phyloP scores from a whole-genome alignment of 2,888 invertebrate species.

The Sepiola atlantica region DNA sequence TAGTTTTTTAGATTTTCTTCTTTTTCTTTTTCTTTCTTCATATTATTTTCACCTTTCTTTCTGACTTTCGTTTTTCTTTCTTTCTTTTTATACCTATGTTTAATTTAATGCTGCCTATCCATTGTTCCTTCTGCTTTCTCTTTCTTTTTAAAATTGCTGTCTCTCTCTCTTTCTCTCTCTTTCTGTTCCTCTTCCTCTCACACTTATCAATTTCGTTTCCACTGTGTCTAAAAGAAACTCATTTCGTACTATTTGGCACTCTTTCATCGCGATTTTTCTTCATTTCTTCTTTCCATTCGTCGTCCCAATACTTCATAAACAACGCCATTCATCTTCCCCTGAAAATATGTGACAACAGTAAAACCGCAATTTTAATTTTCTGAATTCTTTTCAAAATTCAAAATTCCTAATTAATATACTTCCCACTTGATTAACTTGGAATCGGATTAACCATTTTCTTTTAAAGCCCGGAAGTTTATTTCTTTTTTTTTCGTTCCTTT shows the following conservation, averaged over 20 bases:
- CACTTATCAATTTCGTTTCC: not conserved
- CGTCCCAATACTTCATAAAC: no score
- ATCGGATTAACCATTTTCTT: not conserved
- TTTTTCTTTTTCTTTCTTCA: not conserved
- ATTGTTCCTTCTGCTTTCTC: not conserved
- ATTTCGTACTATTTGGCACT: not conserved
- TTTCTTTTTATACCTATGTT: not conserved
- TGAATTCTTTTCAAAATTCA: not conserved
- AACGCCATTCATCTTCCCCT: not conserved
- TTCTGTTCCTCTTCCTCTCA: not conserved
- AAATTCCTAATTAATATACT: slow-evolving; percentile 9
- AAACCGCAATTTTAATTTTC: not conserved
- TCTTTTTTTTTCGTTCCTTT: not conserved
- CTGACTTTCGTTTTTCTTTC: not conserved
- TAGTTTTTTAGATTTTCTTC: no score
- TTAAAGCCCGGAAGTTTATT: not conserved
- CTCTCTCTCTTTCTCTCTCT: not conserved
- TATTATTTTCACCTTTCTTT: not conserved
- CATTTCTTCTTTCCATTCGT: not conserved
- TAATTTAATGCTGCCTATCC: not conserved
- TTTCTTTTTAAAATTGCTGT: not conserved
- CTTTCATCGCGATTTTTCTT: not conserved
- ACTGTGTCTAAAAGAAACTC: not conserved
- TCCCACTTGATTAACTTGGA: slow-evolving; percentile 16
- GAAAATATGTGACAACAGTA: not conserved